Conservation (phyloP, 2,888 invertebrate genomes). For the Spodoptera exigua region DNA sequence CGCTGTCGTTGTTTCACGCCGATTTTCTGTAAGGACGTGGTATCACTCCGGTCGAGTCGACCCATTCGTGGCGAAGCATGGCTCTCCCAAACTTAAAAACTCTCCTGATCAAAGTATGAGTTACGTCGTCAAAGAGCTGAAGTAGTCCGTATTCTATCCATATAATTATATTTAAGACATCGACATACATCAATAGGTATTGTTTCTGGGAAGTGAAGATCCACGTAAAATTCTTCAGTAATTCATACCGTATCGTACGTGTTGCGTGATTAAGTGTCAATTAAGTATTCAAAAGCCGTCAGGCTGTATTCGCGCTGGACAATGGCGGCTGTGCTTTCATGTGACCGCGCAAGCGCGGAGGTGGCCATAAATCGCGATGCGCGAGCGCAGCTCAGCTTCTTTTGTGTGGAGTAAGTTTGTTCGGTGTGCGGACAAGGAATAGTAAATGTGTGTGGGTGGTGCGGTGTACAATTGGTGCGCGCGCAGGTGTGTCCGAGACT, state of each 20-base stretch:
- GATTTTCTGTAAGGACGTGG: no score
- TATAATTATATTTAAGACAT: no score
- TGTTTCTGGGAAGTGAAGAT: conserved; percentile 2
- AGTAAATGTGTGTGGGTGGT: conserved; percentile 59
- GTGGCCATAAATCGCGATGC: conserved; percentile 69
- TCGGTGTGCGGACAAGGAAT: conserved; percentile 36
- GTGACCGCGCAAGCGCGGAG: conserved; percentile 61
- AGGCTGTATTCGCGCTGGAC: conserved; percentile 56
- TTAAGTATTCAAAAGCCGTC: conserved; percentile 64
- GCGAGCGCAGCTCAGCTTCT: conserved; percentile 54
- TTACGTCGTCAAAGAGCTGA: no score
- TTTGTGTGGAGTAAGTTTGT: conserved; percentile 56
- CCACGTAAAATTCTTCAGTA: conserved; percentile 17
- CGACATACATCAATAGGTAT: conserved; percentile 1
- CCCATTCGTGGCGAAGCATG: no score
- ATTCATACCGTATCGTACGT: conserved; percentile 23
- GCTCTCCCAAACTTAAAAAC: no score
- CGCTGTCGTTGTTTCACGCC: no score
- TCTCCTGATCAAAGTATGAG: no score
- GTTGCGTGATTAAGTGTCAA: conserved; percentile 54
- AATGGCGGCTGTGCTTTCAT: conserved; percentile 63
- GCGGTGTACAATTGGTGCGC: conserved; percentile 62
- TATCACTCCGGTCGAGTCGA: no score
- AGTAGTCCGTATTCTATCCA: no score
- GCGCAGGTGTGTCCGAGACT: conserved; percentile 92